Percentiles rank a stretch among this genome's conserved stretches.
phyloP scores from a whole-genome alignment of 1,140 invertebrate genomes.

The Oncopodura yosiiana region DNA sequence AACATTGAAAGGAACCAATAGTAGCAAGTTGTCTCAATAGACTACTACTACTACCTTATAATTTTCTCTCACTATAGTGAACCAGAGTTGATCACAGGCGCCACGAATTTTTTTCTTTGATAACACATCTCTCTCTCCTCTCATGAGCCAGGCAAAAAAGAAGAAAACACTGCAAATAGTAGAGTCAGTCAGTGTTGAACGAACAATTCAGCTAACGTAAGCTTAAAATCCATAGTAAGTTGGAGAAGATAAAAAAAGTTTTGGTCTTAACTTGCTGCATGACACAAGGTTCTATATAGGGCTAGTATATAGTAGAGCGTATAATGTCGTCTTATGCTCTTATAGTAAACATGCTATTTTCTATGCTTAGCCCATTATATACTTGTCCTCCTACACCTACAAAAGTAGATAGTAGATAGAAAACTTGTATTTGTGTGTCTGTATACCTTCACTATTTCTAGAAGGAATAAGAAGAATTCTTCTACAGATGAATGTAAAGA shows the following conservation, averaged over 20 bases:
- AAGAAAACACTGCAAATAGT: constrained; percentile 5
- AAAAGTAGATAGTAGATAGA: not conserved
- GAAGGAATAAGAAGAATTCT: too few relatives aligned
- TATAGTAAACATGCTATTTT: not conserved
- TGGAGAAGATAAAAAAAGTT: constrained; percentile 28
- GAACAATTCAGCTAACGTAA: constrained; percentile 31
- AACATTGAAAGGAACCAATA: too few relatives aligned
- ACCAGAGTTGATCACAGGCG: constrained; percentile 16
- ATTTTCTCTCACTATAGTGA: too few relatives aligned
- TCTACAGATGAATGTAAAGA: too few relatives aligned
- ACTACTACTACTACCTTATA: too few relatives aligned
- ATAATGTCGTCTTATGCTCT: not conserved
- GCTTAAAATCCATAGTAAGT: constrained; percentile 29
- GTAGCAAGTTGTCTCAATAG: too few relatives aligned
- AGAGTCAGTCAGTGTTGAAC: constrained; percentile 12
- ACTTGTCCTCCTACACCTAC: not conserved
- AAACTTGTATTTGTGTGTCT: too few relatives aligned
- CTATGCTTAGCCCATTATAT: not conserved
- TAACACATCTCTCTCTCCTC: too few relatives aligned
- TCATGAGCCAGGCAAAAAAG: not conserved
- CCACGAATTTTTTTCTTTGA: too few relatives aligned
- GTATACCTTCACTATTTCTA: too few relatives aligned
- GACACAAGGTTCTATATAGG: not conserved
- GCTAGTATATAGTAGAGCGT: not conserved
- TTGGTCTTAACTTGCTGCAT: not conserved